Evolutionary conservation across 2,113 vertebrate genomes (phyloP).

Genomic region (Herpetotheres cachinnans): DNA sequence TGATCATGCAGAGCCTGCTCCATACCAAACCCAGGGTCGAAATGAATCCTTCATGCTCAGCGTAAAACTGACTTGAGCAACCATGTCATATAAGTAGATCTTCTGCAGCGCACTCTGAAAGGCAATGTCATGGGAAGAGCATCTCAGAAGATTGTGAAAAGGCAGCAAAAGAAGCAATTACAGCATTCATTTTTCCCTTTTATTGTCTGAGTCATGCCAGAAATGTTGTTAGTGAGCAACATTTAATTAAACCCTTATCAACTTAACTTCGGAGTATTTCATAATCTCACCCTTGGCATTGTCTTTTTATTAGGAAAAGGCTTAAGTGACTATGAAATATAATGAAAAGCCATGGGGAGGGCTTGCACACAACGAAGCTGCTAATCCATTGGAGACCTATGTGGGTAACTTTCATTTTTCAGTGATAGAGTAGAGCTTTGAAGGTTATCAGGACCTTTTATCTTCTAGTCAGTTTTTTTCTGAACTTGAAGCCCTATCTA

Average conservation of each 20-base stretch:
- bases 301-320: conserved; percentile 55
- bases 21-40: not conserved
- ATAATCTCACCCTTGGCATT: conserved; percentile 50
- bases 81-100: not conserved
- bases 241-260: conserved; percentile 64
- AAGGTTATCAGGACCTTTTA: conserved; percentile 25
- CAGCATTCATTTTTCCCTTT: not conserved
- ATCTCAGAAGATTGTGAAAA: not conserved
- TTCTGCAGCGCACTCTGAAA: not conserved
- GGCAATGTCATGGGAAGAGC: not conserved
- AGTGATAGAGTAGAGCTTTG: not conserved
- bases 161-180: conserved; percentile 2
- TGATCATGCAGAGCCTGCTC: not conserved
- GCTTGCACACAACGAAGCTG: not conserved
- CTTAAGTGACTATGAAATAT: conserved; percentile 39
- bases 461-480: not conserved
- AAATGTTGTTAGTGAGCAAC: conserved; percentile 27
- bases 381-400: not conserved
- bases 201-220: conserved; percentile 14
- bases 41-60: not conserved
- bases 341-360: conserved; percentile 30
- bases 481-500: not conserved
- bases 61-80: not conserved
- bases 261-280: conserved; percentile 51
- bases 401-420: conserved; percentile 1